Percentiles rank a stretch among this genome's conserved stretches.
phyloP scores from a whole-genome alignment of 2,113 vertebrate genomes.

The Sapayoa aenigma region DNA sequence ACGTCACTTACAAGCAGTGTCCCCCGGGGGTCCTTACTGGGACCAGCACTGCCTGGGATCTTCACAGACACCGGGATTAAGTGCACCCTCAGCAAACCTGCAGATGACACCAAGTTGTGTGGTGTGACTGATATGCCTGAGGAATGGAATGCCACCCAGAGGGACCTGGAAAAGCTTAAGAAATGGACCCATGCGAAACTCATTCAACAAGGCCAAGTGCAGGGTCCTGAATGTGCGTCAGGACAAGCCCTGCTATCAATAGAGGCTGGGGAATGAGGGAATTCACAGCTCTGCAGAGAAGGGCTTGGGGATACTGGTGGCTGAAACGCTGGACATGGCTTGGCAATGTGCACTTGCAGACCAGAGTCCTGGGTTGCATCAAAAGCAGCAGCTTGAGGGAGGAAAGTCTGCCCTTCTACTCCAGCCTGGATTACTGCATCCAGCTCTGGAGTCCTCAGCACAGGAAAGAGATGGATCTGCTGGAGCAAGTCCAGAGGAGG shows the following conservation, averaged over 20 bases:
- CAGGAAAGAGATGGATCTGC: accelerated
- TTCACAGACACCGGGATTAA: background rate
- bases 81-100: background rate
- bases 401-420: background rate
- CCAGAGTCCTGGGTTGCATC: background rate
- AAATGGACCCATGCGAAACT: background rate
- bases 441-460: background rate
- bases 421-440: background rate
- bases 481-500: background rate
- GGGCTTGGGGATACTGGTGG: background rate
- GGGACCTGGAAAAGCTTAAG: background rate
- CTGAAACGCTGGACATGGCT: background rate
- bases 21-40: background rate
- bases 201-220: background rate
- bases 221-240: background rate
- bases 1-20: background rate
- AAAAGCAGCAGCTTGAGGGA: background rate
- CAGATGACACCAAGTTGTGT: background rate
- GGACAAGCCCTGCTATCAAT: background rate
- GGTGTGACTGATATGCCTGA: background rate
- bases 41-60: background rate
- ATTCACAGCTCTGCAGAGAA: background rate
- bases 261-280: background rate
- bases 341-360: background rate
- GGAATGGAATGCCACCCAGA: background rate